Conservation (phyloP, 2,797 vertebrate species). For the Nyctibius grandis region DNA sequence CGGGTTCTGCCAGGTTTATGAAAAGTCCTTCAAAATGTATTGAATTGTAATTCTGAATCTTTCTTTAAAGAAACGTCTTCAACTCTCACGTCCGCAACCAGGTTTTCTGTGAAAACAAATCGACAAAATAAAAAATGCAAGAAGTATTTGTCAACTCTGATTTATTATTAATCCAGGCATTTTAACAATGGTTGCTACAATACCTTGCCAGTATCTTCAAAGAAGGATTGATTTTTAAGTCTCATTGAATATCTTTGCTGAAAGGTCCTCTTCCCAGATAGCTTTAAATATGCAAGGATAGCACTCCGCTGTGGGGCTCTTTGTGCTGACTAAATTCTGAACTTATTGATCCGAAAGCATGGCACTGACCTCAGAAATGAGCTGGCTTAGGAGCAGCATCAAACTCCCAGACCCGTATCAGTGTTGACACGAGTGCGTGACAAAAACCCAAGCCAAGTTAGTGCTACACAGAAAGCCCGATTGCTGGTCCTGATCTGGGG, state of each 20-base stretch:
- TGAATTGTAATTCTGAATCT: not conserved
- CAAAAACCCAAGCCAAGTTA: not conserved
- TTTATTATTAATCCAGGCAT: not conserved
- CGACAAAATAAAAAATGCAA: not conserved
- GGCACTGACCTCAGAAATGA: constrained; percentile 28
- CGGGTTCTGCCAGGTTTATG: not conserved
- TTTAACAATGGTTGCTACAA: not conserved
- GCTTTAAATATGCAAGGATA: constrained; percentile 41
- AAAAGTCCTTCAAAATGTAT: not conserved
- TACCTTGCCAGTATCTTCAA: constrained; percentile 1
- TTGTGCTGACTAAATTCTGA: constrained; percentile 49
- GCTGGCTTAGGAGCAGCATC: not conserved
- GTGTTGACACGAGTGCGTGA: not conserved
- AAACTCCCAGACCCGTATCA: not conserved
- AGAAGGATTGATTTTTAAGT: constrained; percentile 42
- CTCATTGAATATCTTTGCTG: constrained; percentile 20
- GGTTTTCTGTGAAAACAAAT: not conserved
- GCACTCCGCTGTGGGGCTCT: not conserved
- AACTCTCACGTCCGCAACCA: fast-evolving
- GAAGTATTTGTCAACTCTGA: not conserved
- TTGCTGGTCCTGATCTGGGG: not conserved
- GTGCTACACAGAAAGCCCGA: not conserved
- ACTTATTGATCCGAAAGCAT: not conserved
- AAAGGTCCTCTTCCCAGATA: constrained; percentile 32
- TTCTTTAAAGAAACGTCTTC: not conserved